Conservation (phyloP, 2,113 vertebrate species). For the Ictalurus furcatus region DNA sequence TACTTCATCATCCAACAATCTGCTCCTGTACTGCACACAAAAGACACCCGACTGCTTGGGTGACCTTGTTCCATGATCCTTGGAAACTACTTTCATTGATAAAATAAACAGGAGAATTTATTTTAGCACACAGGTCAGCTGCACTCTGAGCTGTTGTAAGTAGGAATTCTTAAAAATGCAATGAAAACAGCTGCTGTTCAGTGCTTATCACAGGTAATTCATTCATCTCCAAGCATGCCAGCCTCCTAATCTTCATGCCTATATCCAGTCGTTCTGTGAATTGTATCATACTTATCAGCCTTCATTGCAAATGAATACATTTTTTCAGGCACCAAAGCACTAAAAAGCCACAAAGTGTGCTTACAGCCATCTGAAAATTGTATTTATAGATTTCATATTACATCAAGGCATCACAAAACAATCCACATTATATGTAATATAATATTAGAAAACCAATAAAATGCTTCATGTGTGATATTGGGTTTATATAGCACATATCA, state of each 20-base stretch:
- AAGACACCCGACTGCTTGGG: constrained; percentile 60
- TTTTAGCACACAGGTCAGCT: constrained; percentile 22
- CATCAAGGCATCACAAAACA: neutral
- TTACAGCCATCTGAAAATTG: neutral
- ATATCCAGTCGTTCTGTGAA: neutral
- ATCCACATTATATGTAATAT: neutral
- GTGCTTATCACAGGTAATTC: neutral
- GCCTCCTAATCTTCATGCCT: neutral
- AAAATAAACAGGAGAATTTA: constrained; percentile 59
- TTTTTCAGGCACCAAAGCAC: neutral
- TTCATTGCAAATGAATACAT: neutral
- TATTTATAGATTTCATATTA: constrained; percentile 15
- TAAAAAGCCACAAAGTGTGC: neutral
- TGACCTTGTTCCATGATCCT: constrained; percentile 68
- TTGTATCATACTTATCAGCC: neutral
- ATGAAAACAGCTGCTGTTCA: neutral
- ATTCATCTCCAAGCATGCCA: neutral
- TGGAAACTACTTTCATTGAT: constrained; percentile 57
- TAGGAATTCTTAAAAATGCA: neutral
- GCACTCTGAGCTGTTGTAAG: neutral
- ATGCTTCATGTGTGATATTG: neutral
- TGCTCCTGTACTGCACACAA: constrained; percentile 62
- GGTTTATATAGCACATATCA: constrained; percentile 1
- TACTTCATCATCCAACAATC: constrained; percentile 76
- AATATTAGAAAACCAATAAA: constrained; percentile 29